Base-by-base conservation (phyloP, 2,888 invertebrate species). In the Acrobasis consociella region DNA sequence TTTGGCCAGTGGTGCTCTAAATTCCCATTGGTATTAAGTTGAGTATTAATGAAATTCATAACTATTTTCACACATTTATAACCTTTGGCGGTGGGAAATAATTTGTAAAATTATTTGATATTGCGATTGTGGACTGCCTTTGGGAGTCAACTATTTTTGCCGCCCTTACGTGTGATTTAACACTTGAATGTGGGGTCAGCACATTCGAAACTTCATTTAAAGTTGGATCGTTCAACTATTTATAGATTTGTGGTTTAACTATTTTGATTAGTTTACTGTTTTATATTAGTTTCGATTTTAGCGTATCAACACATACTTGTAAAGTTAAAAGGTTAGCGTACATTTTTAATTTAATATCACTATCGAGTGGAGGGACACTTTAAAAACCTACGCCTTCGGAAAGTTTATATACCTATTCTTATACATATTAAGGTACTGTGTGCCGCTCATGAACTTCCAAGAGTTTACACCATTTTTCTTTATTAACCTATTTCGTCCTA, bases 161-260 rank as follows among this genome's bases (percentile, higher is more conserved):
- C 31, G 16, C 9, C 17, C 22, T 11, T 42, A 42, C 39, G 42
- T 22, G 56, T 56, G 17, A 56, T 8, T 56, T 22, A 39, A 8
- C 55, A 16, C 55, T 42, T 38, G 17, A 56, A 56, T 42, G 42
- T 56, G 22, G 42, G 56, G 56, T 56, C 56, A 56, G 56, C 56
- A 17, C 46, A 56, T 56, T 56, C 3, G 42, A 42, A 56, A 56
- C 42, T 56, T 42, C 42, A 46, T 42, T 56, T 56, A 9, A 11
- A 56, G 55, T 55, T 53, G 16, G 55, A 55, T 3, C 39, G 42
- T 42, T 22, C 13, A 56, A 56, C 56, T 22, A 22, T 22, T 2
- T 22, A 22, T 3, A 3, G 22, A 22, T 22, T 3, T 22, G 22
- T 22, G 22, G 42, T 42, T 22, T 9, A 56, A 56, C 56, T 56